These are phyloP conservation scores for Candoia aspera DNA, from an alignment of 2,113 vertebrate genomes.

Conservation along the genomic window DNA sequence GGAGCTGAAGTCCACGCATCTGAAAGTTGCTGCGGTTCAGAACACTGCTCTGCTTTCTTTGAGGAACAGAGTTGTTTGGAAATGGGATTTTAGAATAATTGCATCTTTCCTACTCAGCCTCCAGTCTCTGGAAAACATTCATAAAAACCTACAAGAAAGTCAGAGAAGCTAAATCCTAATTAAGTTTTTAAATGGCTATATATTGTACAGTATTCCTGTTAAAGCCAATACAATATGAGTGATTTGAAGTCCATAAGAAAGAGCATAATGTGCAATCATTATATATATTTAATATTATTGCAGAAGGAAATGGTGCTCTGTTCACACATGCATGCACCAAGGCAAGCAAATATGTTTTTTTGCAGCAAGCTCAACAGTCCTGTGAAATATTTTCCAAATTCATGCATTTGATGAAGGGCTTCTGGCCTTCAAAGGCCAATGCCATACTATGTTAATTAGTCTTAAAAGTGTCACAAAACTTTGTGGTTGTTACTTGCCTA, in stretches of 20 bases:
- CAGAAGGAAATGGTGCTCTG: background rate
- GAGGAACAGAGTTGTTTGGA: background rate
- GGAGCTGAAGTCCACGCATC: too few species aligned
- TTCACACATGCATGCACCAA: background rate
- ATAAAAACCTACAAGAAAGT: conserved; percentile 9
- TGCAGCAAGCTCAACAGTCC: background rate
- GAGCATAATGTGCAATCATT: background rate
- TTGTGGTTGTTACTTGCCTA: background rate
- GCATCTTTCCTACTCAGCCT: background rate
- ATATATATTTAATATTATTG: background rate
- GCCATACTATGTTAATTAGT: background rate
- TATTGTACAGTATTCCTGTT: background rate
- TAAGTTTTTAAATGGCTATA: conserved; percentile 37
- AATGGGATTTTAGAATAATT: background rate
- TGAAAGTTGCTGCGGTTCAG: too few species aligned
- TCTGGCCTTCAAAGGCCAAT: background rate
- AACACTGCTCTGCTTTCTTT: background rate
- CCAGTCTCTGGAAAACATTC: conserved; percentile 21
- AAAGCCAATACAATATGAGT: conserved; percentile 37
- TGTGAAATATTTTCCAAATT: background rate
- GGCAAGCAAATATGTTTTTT: background rate
- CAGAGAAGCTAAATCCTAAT: conserved; percentile 41
- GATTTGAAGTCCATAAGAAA: conserved; percentile 40
- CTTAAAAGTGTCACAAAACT: background rate
- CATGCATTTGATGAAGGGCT: background rate